Evolutionary conservation across 92 coral and sea anemone species (phyloP).

Genomic region (Palythoa heliodiscus): DNA sequence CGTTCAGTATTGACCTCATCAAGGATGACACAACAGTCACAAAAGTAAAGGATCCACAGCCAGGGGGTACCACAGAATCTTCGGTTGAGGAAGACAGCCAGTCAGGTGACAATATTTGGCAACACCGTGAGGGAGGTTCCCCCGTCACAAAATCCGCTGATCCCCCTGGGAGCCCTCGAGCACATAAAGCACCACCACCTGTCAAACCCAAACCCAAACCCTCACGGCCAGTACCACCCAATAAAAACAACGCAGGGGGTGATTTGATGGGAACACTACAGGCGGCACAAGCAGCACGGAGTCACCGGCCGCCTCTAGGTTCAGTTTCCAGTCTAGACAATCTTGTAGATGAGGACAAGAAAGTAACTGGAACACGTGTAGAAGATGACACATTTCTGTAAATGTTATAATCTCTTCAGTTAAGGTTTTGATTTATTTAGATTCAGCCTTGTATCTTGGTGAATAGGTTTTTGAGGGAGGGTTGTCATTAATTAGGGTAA

Average conservation of each 20-base stretch:
- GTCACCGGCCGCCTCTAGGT: constrained; percentile 57
- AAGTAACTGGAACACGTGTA: constrained; percentile 54
- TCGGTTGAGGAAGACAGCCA: constrained; percentile 44
- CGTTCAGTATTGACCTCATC: constrained; percentile 17
- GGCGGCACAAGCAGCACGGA: constrained; percentile 83
- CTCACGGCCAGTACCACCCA: constrained; percentile 68
- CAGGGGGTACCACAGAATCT: not conserved
- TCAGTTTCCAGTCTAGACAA: constrained; percentile 47
- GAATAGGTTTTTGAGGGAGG: not conserved
- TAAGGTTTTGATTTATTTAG: not conserved
- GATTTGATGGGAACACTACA: constrained; percentile 78
- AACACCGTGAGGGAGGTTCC: constrained; percentile 50
- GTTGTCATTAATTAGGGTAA: not conserved
- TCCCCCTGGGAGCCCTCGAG: constrained; percentile 68
- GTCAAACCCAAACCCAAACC: constrained; percentile 94
- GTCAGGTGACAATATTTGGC: constrained; percentile 69
- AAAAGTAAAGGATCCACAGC: constrained; percentile 14
- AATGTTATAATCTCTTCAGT: not conserved
- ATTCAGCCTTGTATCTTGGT: not conserved
- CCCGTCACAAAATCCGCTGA: constrained; percentile 48
- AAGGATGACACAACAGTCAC: constrained; percentile 49
- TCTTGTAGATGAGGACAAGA: constrained; percentile 46
- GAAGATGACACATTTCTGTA: constrained; percentile 69
- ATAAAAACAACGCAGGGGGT: constrained; percentile 60
- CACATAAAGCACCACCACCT: constrained; percentile 78